A percentile compares a stretch with the other conserved stretches of the same genome.
These are phyloP conservation scores for Grantiella picta DNA, from an alignment of 2,113 vertebrate species.

Conservation along the genomic window DNA sequence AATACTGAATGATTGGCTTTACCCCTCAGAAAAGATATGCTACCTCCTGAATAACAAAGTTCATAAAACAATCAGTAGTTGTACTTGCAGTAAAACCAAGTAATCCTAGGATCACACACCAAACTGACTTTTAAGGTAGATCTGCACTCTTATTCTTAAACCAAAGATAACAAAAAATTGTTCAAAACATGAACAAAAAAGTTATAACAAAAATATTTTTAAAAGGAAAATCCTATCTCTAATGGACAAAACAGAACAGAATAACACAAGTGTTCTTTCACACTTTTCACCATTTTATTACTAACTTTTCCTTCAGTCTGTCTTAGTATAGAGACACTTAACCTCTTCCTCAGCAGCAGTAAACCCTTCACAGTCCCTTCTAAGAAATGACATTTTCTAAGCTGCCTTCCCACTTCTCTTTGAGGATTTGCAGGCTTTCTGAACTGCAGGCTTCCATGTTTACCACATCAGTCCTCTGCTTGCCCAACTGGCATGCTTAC, in stretches of 20 bases:
- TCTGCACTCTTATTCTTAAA: not conserved
- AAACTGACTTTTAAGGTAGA: not conserved
- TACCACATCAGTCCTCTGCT: not conserved
- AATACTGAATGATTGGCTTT: not conserved
- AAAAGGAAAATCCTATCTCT: not conserved
- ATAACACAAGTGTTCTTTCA: not conserved
- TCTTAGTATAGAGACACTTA: not conserved
- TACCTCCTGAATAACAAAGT: not conserved
- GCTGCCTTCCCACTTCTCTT: not conserved
- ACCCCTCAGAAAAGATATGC: not conserved
- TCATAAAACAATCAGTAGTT: not conserved
- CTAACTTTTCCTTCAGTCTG: not conserved
- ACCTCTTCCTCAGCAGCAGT: not conserved
- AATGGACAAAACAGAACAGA: not conserved
- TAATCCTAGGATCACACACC: not conserved
- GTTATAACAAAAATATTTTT: not conserved
- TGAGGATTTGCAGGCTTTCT: not conserved
- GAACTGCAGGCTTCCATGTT: not conserved
- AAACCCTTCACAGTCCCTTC: not conserved
- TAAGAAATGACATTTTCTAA: not conserved
- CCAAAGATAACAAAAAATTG: not conserved
- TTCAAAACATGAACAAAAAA: not conserved
- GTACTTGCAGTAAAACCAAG: not conserved
- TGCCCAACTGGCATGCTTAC: not conserved
- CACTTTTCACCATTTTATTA: not conserved